These are phyloP conservation scores for Willisornis vidua DNA, from an alignment of 2,113 vertebrate genomes.

Conservation along the genomic window DNA sequence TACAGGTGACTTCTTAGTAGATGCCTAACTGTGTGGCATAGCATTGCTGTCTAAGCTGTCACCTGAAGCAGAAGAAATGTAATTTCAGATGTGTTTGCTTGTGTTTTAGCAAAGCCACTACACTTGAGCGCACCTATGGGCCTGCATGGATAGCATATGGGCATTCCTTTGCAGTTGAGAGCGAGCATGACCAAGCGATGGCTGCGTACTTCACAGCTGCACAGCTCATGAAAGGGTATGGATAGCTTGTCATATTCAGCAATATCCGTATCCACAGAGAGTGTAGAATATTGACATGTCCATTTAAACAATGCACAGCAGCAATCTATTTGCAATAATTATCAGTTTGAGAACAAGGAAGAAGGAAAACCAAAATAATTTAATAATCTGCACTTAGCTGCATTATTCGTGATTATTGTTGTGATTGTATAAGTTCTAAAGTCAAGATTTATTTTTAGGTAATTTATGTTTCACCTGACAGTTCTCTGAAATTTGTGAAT, in stretches of 20 bases:
- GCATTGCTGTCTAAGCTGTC: neutral
- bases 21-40: neutral
- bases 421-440: neutral
- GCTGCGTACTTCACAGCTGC: constrained; percentile 98
- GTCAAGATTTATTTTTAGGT: neutral
- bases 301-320: neutral
- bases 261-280: neutral
- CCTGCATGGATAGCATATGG: constrained; percentile 99
- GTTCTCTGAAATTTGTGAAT: neutral
- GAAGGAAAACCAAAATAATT: fast-evolving
- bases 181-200: constrained; percentile 98
- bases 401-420: neutral
- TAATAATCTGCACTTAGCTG: neutral
- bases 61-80: neutral
- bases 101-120: constrained; percentile 91
- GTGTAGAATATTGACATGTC: neutral
- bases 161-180: constrained; percentile 97
- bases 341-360: neutral
- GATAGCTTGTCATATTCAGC: neutral
- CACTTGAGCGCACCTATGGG: constrained; percentile 93
- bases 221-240: constrained; percentile 98
- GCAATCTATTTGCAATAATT: neutral
- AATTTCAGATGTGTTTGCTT: neutral
- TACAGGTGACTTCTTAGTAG: neutral
- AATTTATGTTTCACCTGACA: neutral